Evolutionary conservation across 2,888 invertebrate genomes (phyloP), one percentile per base, ranked within the genome.

Genomic region (Lottia gigantea): DNA sequence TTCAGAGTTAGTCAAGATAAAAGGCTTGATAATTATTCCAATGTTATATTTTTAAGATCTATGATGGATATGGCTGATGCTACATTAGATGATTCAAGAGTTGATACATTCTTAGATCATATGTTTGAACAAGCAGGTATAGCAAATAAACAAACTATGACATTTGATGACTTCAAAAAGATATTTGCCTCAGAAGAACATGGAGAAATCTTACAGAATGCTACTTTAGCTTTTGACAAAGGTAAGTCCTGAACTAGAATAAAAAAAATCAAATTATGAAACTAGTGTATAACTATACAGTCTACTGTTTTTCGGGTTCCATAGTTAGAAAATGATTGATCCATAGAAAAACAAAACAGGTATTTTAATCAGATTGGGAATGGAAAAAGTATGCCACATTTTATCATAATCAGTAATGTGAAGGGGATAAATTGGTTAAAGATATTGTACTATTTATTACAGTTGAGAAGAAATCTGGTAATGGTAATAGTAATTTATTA

Each of bases 11-110:
- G 31, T 3, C 6, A 3, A 31, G 31, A 31, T 31, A 31, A 31
- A 31, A 31, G 6, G 31, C 2, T 31, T 31, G 3, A 31, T 31
- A 31, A 31, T 31, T 6, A 31, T 31, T 40, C 11, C 40, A 31
- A 31, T 4, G 3, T 40, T 40, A 8, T 40, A 40, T 40, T 40
- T 1, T n/a, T n/a, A 70, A 84, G 84, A 65, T 83, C 84, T 6
- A 76, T 84, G 64, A 68, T 83, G 66, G 84, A 83, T 64, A 69
- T 84, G 46, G 80, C 83, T 2, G 83, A 83, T 67, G 80, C 78
- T 61, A 69, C 74, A 16, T 73, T 80, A 16, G 78, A 77, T 14
- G 72, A 75, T 2, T 67, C 70, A 11, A 74, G 80, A 23, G 74
- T 83, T 11, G 62, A 75, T 11, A 77, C 80, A 65, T 76, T 84